Evolutionary conservation across 2,888 invertebrate species (phyloP), one percentile per base, ranked within the genome.

Genomic region (Eustalomyia histrio): DNA sequence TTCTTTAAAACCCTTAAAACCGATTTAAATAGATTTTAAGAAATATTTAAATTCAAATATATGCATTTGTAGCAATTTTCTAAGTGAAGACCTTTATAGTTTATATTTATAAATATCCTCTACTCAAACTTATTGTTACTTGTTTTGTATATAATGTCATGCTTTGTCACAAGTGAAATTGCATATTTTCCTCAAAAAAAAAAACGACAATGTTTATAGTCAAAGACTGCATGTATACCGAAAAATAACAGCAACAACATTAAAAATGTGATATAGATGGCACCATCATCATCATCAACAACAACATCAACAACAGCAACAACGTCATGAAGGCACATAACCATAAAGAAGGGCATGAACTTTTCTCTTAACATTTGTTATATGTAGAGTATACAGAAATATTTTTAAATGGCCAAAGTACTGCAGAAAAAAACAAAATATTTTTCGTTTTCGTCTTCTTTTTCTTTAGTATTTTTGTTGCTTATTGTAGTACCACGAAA

Each of bases 331-430:
- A 74, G 69, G 35, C 76, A 35, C 24, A 78, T 74, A 81, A 71
- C 74, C 74, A 81, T 78, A 81, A 74, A 81, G 71, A 81, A 81
- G 81, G 81, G 81, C 81, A 81, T 81, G 81, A 81, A 81, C 81
- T 81, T 81, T 78, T 81, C 81, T 78, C 16, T 81, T 78, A 78
- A 78, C 81, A 81, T 81, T 81, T 81, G 81, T 74, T 78, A 71
- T 74, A 81, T 81, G 69, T 81, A 71, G 64, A 81, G 74, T 78
- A 68, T 63, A 35, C 52, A 39, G 64, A 76, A 50, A 60, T 67
- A 74, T 65, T 74, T 67, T 12, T 68, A 80, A 80, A 74, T 74
- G 60, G 80, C 68, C 68, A 65, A 53, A 65, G 57, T 63, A 55
- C 5, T n/a, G 53, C 52, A 69, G 61, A 39, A 24, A 39, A 39